Percentiles rank a stretch among this genome's conserved stretches.
Conservation (phyloP, 2,888 invertebrate species). For the Stegophylla sp. region DNA sequence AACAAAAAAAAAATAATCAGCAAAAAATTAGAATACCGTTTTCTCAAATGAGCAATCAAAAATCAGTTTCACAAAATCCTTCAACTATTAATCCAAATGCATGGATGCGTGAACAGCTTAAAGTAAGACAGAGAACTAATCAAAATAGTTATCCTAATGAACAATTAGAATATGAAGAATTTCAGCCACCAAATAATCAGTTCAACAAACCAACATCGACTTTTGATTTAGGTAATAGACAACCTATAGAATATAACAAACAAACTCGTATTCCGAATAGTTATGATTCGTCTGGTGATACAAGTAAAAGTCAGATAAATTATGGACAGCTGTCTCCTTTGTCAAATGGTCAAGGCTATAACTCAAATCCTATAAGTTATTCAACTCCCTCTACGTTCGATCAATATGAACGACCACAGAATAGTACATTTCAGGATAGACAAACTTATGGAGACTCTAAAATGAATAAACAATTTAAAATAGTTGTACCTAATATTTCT, state of each 20-base stretch:
- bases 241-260: constrained; percentile 18
- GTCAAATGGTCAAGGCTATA: constrained; percentile 17
- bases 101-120: constrained; percentile 46
- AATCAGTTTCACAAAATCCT: constrained; percentile 24
- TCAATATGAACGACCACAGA: not conserved
- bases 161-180: constrained; percentile 13
- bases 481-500: constrained; percentile 44
- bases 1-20: constrained; percentile 34
- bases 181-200: constrained; percentile 14
- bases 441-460: constrained; percentile 18
- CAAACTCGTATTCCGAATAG: not conserved
- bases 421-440: not conserved
- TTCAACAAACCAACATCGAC: constrained; percentile 19
- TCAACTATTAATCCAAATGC: constrained; percentile 39
- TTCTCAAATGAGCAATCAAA: constrained; percentile 26
- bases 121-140: not conserved
- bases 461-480: constrained; percentile 38
- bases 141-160: constrained; percentile 9
- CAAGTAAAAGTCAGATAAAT: constrained; percentile 15
- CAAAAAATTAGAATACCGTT: constrained; percentile 11
- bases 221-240: constrained; percentile 27
- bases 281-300: not conserved
- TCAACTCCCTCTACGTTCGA: not conserved
- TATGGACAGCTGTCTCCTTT: constrained; percentile 7
- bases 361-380: constrained; percentile 24